Evolutionary conservation across 2,797 vertebrate genomes (phyloP).

Genomic region (Craterocephalus amniculus): DNA sequence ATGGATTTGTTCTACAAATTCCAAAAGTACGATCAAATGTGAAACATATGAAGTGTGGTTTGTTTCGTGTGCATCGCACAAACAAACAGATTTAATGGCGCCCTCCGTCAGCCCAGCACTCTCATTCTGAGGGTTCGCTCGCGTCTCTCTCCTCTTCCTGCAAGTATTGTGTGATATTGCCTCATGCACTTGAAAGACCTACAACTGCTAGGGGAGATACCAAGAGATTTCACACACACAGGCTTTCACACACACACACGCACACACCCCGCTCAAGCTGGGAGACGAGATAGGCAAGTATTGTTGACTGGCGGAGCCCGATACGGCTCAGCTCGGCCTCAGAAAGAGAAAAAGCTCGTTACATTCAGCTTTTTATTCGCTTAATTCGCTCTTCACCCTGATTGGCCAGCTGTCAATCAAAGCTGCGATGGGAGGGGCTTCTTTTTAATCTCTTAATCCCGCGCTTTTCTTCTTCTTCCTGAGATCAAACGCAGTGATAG

Average conservation of each 20-base stretch:
- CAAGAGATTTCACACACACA: slow-evolving; percentile 68
- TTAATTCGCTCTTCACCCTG: slow-evolving; percentile 15
- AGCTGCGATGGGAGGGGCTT: slow-evolving; percentile 27
- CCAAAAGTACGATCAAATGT: too few relatives aligned
- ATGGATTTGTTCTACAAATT: too few relatives aligned
- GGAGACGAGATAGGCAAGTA: slow-evolving; percentile 69
- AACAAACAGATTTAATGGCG: slow-evolving; percentile 42
- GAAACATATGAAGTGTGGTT: not conserved
- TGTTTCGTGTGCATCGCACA: slow-evolving; percentile 23
- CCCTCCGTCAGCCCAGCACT: slow-evolving; percentile 59
- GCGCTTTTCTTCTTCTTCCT: slow-evolving; percentile 20
- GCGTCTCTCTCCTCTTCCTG: slow-evolving; percentile 67
- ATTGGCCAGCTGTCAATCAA: slow-evolving; percentile 40
- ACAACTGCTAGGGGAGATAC: slow-evolving; percentile 77
- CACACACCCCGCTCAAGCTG: slow-evolving; percentile 42
- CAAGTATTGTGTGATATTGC: slow-evolving; percentile 82
- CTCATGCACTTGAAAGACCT: slow-evolving; percentile 81
- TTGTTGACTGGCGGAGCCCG: slow-evolving; percentile 59
- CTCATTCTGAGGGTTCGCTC: slow-evolving; percentile 73
- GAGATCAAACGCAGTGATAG: not conserved
- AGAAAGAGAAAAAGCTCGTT: slow-evolving; percentile 10
- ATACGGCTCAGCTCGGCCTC: slow-evolving; percentile 49
- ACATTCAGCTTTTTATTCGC: not conserved
- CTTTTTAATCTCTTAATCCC: slow-evolving; percentile 44
- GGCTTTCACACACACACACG: not conserved